Evolutionary conservation across 2,113 vertebrate species (phyloP).

Genomic region (Nothobranchius kuhntae): DNA sequence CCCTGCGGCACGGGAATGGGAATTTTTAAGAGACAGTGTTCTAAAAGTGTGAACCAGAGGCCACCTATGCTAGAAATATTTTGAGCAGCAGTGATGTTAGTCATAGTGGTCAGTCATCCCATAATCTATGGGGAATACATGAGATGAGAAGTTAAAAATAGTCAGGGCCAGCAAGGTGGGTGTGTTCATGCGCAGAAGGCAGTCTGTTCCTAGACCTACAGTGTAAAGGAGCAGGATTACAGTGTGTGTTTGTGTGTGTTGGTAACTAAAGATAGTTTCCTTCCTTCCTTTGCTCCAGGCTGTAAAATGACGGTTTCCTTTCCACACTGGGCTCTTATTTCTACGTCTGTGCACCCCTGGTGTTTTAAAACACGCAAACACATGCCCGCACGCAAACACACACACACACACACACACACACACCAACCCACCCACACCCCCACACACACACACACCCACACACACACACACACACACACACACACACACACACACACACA

Average conservation of each 20-base stretch:
- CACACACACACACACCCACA: no score
- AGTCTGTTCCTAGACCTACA: constrained; percentile 60
- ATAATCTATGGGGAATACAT: constrained; percentile 38
- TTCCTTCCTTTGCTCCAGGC: constrained; percentile 66
- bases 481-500: no score
- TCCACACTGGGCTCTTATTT: constrained; percentile 22
- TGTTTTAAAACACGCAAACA: constrained; percentile 21
- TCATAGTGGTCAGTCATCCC: constrained; percentile 55
- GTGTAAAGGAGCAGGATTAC: constrained; percentile 47
- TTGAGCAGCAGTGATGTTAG: constrained; percentile 39
- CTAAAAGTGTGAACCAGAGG: constrained; percentile 21
- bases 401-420: neutral
- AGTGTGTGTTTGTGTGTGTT: constrained; percentile 43
- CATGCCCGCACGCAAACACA: constrained; percentile 5
- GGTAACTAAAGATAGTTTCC: constrained; percentile 65
- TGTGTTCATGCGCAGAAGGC: constrained; percentile 44
- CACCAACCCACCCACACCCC: no score
- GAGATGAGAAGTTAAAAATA: constrained; percentile 44
- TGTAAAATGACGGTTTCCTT: constrained; percentile 59
- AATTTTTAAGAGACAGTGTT: constrained; percentile 38
- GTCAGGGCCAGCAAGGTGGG: constrained; percentile 38
- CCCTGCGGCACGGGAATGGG: constrained; percentile 14
- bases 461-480: no score
- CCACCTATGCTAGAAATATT: constrained; percentile 49
- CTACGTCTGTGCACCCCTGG: constrained; percentile 11